Conservation (phyloP, 2,797 vertebrate species). For the Acrocephalus scirpaceus region DNA sequence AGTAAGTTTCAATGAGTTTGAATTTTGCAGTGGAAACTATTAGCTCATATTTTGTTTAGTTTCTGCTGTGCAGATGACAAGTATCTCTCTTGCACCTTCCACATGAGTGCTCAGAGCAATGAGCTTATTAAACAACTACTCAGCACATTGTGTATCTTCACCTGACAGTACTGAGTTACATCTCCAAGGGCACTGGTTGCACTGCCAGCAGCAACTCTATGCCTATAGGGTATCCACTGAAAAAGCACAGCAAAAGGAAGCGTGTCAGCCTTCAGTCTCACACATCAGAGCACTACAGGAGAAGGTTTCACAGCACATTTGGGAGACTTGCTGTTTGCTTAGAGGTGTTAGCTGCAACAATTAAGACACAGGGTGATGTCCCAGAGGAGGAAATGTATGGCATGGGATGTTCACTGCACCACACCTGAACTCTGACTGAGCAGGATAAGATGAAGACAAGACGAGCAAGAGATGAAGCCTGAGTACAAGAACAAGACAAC, state of each 20-base stretch:
- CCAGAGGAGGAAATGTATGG: background rate
- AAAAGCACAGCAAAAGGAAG: background rate
- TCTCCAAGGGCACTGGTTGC: background rate
- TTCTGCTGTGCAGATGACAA: slow-evolving; percentile 5
- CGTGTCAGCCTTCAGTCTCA: accelerated
- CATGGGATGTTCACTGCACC: background rate
- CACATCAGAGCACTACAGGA: background rate
- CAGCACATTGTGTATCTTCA: background rate
- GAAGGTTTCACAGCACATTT: background rate
- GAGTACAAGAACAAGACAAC: background rate
- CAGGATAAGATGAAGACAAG: background rate
- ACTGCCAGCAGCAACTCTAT: background rate
- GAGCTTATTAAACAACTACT: background rate
- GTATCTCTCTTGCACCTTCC: background rate
- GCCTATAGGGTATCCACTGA: background rate
- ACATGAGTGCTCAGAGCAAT: slow-evolving; percentile 21
- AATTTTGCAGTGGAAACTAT: slow-evolving; percentile 24
- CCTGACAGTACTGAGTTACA: background rate
- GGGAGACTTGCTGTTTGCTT: background rate
- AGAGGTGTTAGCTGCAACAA: background rate
- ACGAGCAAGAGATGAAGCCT: background rate
- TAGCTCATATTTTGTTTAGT: background rate
- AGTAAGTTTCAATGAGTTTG: background rate
- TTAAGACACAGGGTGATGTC: background rate
- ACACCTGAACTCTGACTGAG: background rate